Base-by-base conservation (phyloP, 2,888 invertebrate genomes). In the Agrilus cyanescens region DNA sequence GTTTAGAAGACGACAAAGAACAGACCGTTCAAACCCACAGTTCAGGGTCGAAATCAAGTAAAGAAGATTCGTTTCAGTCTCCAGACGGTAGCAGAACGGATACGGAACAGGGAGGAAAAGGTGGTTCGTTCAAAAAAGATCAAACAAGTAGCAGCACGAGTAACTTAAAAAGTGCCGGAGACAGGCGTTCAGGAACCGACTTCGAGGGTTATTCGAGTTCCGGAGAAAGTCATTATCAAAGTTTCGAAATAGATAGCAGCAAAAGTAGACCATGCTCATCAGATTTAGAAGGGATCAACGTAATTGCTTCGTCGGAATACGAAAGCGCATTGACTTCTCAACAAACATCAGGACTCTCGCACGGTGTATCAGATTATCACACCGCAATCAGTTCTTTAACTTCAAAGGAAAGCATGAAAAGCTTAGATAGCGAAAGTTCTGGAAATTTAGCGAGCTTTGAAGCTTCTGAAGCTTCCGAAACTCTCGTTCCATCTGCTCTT, bases 401-500 rank as follows among this genome's bases (percentile, higher is more conserved):
- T 59, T 89, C 90, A 1, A 79, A 85, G 53, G 89, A 88, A 59
- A 90, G 90, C 48, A 86, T 89, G 82, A 87, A 82, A 60, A 90
- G 90, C 45, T 70, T 91, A 34, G 88, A 89, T 58, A 91, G 90
- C 2, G 84, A 90, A 65, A 87, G 85, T 50, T 90, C 90, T 0
- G 89, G 88, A 13, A 85, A 90, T 63, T 72, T 91, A 44, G 89
- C 85, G 1, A 90, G 90, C 58, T 78, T 90, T 49, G 91, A 91
- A 67, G 80, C 89, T 31, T 93, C 93, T 29, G 94, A 95, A 65
- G 74, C 85, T 18, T 93, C 93, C 1, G 94, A 94, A 69, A 96
- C 95, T 2, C 67, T 96, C 7, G 84, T 96, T 8, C 89, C 93
- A 12, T 93, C 95, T 2, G 83, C 85, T 7, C 81, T 85, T 58